These are phyloP conservation scores for Ophiothrix spiculata DNA, from an alignment of 35 echinoderm and acorn worm species.

Conservation along the genomic window DNA sequence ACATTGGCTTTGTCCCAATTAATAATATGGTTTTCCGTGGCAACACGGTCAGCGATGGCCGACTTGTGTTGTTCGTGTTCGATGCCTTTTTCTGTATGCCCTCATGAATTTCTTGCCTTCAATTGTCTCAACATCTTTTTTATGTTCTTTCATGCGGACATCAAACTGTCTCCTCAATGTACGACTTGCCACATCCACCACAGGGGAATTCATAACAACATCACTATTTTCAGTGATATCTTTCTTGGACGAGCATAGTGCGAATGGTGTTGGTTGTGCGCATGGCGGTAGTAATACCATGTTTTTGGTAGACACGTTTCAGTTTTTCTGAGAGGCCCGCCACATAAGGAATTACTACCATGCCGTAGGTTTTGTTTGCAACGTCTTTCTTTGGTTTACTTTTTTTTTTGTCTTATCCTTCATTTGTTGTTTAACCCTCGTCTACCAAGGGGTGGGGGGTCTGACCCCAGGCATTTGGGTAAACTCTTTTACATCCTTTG, in stretches of 20 bases:
- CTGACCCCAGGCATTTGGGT: too few relatives aligned
- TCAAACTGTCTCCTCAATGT: background rate
- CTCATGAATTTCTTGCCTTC: background rate
- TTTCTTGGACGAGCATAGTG: background rate
- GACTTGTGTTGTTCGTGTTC: too few relatives aligned
- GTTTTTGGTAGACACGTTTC: background rate
- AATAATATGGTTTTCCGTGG: too few relatives aligned
- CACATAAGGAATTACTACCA: background rate
- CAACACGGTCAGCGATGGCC: too few relatives aligned
- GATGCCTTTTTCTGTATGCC: background rate
- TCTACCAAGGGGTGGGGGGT: too few relatives aligned
- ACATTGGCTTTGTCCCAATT: too few relatives aligned
- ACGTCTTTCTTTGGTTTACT: background rate
- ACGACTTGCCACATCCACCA: background rate
- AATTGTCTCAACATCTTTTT: too few relatives aligned
- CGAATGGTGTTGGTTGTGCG: background rate
- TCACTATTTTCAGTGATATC: background rate
- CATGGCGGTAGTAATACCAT: background rate
- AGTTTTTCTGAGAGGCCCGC: background rate
- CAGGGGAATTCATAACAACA: background rate
- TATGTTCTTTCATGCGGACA: background rate
- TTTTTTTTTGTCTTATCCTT: background rate
- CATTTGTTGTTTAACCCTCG: too few relatives aligned
- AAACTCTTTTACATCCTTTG: too few relatives aligned
- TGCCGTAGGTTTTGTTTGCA: background rate